Conservation (phyloP, 2,113 vertebrate genomes). For the Brienomyrus brachyistius region DNA sequence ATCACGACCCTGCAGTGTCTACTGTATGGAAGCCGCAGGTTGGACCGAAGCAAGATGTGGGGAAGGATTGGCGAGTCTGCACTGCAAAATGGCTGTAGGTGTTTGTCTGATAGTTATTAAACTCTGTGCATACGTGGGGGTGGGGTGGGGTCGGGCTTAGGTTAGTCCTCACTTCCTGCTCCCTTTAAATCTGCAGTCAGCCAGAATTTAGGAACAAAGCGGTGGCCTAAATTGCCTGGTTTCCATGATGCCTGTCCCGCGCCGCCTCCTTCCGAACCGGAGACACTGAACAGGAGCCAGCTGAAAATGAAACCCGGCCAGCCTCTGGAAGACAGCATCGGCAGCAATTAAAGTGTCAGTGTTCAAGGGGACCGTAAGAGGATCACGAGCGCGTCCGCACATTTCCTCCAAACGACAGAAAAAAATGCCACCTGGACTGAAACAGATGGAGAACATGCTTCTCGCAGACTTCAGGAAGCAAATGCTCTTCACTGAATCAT, state of each 20-base stretch:
- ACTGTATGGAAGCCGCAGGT: neutral
- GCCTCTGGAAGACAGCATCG: neutral
- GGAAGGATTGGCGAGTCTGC: neutral
- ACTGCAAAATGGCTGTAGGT: neutral
- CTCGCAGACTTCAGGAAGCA: neutral
- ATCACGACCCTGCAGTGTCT: neutral
- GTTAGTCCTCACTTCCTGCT: slow-evolving; percentile 4
- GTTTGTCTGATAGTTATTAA: slow-evolving; percentile 9
- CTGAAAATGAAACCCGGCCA: neutral
- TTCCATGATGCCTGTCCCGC: neutral
- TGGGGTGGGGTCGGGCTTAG: neutral
- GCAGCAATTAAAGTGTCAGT: neutral
- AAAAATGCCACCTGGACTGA: neutral
- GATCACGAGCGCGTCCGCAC: neutral
- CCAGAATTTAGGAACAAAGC: neutral
- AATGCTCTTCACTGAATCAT: no score
- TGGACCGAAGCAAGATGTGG: neutral
- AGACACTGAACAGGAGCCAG: neutral
- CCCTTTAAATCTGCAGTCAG: neutral
- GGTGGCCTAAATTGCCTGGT: neutral
- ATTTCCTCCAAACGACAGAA: neutral
- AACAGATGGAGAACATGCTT: neutral
- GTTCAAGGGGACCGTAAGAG: neutral
- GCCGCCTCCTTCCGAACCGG: neutral
- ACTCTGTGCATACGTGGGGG: neutral